These are phyloP conservation scores for Ciconia stormi DNA, from an alignment of 2,113 vertebrate species.

Conservation along the genomic window DNA sequence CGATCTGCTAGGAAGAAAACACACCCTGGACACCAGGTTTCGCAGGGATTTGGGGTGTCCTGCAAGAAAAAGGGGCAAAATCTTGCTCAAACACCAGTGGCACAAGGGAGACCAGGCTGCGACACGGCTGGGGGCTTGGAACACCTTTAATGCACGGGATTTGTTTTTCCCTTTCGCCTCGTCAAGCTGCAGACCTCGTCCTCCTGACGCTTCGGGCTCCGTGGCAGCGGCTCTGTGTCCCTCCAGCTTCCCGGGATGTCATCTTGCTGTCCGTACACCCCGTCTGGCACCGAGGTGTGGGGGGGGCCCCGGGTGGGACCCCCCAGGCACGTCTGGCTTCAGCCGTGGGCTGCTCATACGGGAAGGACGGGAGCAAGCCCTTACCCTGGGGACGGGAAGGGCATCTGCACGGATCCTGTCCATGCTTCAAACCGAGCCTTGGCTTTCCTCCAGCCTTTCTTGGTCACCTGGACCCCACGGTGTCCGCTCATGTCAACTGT, in stretches of 20 bases:
- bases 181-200: not conserved
- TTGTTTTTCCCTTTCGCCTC: not conserved
- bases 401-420: not conserved
- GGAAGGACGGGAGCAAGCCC: not conserved
- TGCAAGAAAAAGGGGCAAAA: not conserved
- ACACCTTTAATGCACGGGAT: not conserved
- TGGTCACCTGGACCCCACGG: accelerated
- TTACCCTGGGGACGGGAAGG: not conserved
- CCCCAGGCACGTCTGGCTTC: not conserved
- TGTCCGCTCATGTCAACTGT: accelerated
- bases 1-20: accelerated
- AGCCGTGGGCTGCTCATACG: not conserved
- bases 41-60: accelerated
- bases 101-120: not conserved
- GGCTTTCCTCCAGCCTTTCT: not conserved
- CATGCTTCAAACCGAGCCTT: accelerated
- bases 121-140: not conserved
- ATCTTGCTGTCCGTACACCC: accelerated
- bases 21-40: accelerated
- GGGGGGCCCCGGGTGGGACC: not conserved
- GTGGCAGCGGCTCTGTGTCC: not conserved
- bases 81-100: not conserved
- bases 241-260: not conserved
- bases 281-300: accelerated
- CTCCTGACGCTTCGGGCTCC: accelerated